These are phyloP conservation scores for Ricordea florida DNA, from an alignment of 92 coral and sea anemone species.

Conservation along the genomic window DNA sequence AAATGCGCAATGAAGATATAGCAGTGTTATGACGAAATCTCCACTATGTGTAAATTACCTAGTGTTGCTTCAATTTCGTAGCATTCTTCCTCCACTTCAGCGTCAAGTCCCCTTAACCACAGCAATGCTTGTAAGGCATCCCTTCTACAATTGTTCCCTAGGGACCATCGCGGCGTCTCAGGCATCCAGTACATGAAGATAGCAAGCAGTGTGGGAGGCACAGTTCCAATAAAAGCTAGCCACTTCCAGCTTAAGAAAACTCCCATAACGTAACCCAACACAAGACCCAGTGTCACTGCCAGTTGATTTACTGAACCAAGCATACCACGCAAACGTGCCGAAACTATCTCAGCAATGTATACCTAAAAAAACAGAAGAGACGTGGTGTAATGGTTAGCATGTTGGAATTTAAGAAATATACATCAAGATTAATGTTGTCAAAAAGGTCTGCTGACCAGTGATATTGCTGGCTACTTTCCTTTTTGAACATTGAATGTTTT, in stretches of 20 bases:
- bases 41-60: slow-evolving; percentile 42
- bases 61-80: slow-evolving; percentile 70
- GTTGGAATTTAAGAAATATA: too few relatives aligned
- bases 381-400: too few relatives aligned
- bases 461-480: too few relatives aligned
- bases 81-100: slow-evolving; percentile 75
- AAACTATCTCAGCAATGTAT: slow-evolving; percentile 87
- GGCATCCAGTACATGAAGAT: slow-evolving; percentile 82
- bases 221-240: slow-evolving; percentile 84
- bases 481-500: too few relatives aligned
- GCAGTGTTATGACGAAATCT: too few relatives aligned
- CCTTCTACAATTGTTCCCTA: slow-evolving; percentile 64
- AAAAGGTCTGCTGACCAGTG: too few relatives aligned
- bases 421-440: too few relatives aligned
- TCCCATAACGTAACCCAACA: slow-evolving; percentile 65
- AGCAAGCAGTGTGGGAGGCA: slow-evolving; percentile 67
- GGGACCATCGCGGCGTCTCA: slow-evolving; percentile 92
- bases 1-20: too few relatives aligned
- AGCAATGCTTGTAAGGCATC: slow-evolving; percentile 71
- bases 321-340: slow-evolving; percentile 78
- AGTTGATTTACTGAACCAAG: slow-evolving; percentile 87
- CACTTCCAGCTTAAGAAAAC: slow-evolving; percentile 68
- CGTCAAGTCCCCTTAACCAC: slow-evolving; percentile 75
- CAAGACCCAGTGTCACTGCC: slow-evolving; percentile 73
- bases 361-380: slow-evolving; percentile 48